Evolutionary conservation across 2,113 vertebrate species (phyloP), one percentile per base, ranked within the genome.

Genomic region (Calidris pugnax): DNA sequence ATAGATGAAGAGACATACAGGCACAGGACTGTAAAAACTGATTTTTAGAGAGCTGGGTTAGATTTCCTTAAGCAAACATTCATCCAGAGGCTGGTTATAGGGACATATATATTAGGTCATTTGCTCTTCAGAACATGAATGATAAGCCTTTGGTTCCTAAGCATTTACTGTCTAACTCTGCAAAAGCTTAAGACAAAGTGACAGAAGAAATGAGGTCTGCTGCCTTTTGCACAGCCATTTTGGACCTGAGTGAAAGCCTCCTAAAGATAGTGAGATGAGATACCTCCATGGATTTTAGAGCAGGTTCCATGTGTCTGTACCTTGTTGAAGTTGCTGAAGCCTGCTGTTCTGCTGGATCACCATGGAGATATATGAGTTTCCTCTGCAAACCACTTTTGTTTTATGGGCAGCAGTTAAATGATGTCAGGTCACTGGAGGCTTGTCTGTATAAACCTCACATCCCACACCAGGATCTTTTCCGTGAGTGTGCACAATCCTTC

Each of bases 41-140:
- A 50, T 28, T 93, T 94, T 84, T 84, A 87, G 22, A 32, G 37
- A 84, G 56, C 16, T 57, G 39, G 14, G 24, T 93, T 81, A 45
- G 69, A 81, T 89, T 89, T 87, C 64, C 89, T 89, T 77, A 23
- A 51, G 35, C 33, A 94, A 95, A 93, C 83, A 74, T 68, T 84
- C 45, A 57, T n/a, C 21, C 76, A 74, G 63, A 78, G 50, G 26
- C 28, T 63, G 76, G 14, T 56, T 69, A 30, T 1, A 6, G 32
- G 5, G 28, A 24, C n/a, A n/a, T n/a, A n/a, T n/a, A n/a, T 35
- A 27, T 8, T 24, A 50, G 16, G 26, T 74, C 14, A 43, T 64
- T 55, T 74, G 22, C 33, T n/a, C 55, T 62, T 68, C 30, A 68
- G 85, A 59, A 82, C 9, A 14, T 13, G 16, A 82, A 27, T 7